A percentile compares a stretch with the other conserved stretches of the same genome.
Evolutionary conservation across 2,888 invertebrate genomes (phyloP).

Genomic region (Xestobium rufovillosum): DNA sequence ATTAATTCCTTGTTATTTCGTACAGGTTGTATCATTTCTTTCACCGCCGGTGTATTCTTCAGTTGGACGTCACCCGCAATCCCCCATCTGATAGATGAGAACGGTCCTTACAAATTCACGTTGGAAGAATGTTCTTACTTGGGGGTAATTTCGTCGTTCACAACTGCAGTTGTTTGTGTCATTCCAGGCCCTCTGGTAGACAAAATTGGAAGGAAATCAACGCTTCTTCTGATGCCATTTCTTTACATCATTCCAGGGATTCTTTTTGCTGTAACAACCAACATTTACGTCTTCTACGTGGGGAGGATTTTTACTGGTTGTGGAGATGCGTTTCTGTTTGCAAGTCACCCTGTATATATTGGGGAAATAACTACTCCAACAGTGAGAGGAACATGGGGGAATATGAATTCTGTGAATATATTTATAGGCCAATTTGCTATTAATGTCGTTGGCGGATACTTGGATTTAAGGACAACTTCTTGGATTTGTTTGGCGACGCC

Average conservation of each 20-base stretch:
- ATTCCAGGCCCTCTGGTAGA: conserved; percentile 28
- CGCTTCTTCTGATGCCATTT: conserved; percentile 22
- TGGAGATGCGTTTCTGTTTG: conserved; percentile 27
- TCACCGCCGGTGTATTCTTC: conserved; percentile 23
- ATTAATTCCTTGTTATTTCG: no score
- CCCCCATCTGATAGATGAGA: conserved; percentile 23
- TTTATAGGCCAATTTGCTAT: conserved; percentile 16
- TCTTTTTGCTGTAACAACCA: conserved; percentile 6
- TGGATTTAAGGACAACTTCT: conserved; percentile 15
- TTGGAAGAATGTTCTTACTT: conserved; percentile 28
- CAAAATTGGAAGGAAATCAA: conserved; percentile 25
- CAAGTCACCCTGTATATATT: conserved; percentile 29
- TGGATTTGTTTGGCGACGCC: conserved; percentile 21
- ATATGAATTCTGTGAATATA: conserved; percentile 13
- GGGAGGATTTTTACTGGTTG: conserved; percentile 28
- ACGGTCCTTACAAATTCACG: conserved; percentile 24
- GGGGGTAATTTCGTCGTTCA: conserved; percentile 19
- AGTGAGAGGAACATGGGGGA: conserved; percentile 27
- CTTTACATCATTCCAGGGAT: conserved; percentile 22
- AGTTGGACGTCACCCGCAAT: conserved; percentile 28
- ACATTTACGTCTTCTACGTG: conserved; percentile 18
- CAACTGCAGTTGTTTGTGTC: conserved; percentile 23
- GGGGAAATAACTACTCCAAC: conserved; percentile 29
- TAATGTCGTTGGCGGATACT: conserved; percentile 11
- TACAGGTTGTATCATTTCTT: conserved; percentile 23